Percentiles rank a stretch among this genome's conserved stretches.
Conservation (phyloP, 2,888 invertebrate genomes). For the Spodoptera exigua region DNA sequence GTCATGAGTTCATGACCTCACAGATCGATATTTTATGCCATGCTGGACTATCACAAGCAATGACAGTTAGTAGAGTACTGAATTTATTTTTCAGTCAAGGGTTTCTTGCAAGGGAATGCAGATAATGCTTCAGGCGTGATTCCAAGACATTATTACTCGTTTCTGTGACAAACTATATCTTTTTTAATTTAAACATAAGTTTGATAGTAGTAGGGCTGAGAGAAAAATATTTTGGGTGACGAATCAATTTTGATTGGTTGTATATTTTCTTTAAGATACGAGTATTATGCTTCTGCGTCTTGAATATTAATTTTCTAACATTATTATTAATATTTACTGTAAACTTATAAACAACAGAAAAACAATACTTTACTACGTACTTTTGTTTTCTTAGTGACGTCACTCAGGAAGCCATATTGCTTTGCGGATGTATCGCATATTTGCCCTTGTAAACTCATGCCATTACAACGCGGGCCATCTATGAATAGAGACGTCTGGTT, state of each 20-base stretch:
- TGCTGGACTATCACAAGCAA: slow-evolving; percentile 12
- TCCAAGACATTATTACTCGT: no score
- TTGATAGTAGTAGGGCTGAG: no score
- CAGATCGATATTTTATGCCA: slow-evolving; percentile 27
- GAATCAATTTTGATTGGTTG: no score
- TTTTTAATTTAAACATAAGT: no score
- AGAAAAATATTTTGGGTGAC: no score
- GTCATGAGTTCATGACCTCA: slow-evolving; percentile 33
- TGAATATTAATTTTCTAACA: no score
- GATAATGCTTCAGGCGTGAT: neutral
- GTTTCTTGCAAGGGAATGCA: neutral
- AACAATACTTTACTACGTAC: neutral
- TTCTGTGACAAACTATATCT: no score
- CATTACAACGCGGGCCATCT: slow-evolving; percentile 13
- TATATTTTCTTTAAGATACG: no score
- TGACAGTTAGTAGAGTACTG: slow-evolving; percentile 8
- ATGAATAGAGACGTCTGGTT: slow-evolving; percentile 14
- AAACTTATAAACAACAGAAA: no score
- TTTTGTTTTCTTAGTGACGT: slow-evolving; percentile 1
- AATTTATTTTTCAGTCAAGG: slow-evolving; percentile 2
- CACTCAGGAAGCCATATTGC: slow-evolving; percentile 27
- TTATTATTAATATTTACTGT: no score
- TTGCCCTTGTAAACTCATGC: slow-evolving; percentile 23
- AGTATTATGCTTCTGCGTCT: no score
- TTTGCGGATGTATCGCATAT: slow-evolving; percentile 4